Evolutionary conservation across 2,113 vertebrate species (phyloP), one percentile per base, ranked within the genome.

Genomic region (Collichthys lucidus): DNA sequence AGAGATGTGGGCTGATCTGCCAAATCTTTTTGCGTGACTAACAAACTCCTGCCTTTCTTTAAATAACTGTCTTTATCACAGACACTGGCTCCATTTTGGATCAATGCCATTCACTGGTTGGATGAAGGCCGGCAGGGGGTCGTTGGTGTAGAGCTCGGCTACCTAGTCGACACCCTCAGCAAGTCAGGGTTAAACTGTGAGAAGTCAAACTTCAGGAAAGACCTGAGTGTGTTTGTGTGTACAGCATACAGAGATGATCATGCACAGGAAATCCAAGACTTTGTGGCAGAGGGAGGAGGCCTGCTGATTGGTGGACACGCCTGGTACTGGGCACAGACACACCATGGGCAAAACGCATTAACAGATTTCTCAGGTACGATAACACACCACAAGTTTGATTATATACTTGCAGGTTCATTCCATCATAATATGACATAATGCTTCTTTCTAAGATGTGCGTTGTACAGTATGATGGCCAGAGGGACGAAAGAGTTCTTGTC

Each of bases 251-350:
- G 71, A 2, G 61, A 69, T n/a, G 20, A 67, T 12, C 64, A 93
- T 3, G 70, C 78, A 0, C 29, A 84, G 40, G 70, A 92, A 44
- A 92, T 96, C 14, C 93, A 88, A 42, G 62, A 95, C 10, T 96
- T 96, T 86, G 96, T 96, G 31, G 95, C 95, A 0, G 96, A 96
- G 84, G 96, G 96, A 2, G 94, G 96, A 12, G 96, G 96, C 4
- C 90, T 97, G 72, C 86, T 97, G 67, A 94, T 96, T 0, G 96
- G 95, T 17, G 96, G 96, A 15, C 96, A 96, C 40, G 90, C 93
- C 83, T 96, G 96, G 96, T 79, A 89, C 83, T 97, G 96, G 96
- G 92, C 94, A 3, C 90, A 93, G 16, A 72, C 80, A 12, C 81
- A 96, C 59, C 42, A 5, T 0, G 82, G 86, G 11, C 3, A 20